Percentiles rank a stretch among this genome's conserved stretches.
Conservation (phyloP, 2,888 invertebrate species). For the Marronus borbonicus region DNA sequence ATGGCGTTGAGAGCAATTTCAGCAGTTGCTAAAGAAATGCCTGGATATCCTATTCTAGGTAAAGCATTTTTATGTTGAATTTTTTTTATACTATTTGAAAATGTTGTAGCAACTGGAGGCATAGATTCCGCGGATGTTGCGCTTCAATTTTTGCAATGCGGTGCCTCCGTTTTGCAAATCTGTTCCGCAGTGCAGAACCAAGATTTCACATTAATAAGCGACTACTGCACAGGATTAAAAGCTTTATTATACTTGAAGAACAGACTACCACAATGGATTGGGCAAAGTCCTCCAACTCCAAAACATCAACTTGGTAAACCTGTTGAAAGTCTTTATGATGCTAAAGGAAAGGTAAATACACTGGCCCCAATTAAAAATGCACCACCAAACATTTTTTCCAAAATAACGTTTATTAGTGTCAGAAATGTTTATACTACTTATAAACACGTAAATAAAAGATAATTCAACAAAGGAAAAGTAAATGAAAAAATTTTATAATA, state of each 20-base stretch:
- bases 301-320: constrained; percentile 96
- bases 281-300: constrained; percentile 92
- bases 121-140: constrained; percentile 97
- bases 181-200: constrained; percentile 99
- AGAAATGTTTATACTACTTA: too few relatives aligned
- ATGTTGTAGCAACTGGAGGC: constrained; percentile 82
- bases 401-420: too few relatives aligned
- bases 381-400: too few relatives aligned
- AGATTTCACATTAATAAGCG: constrained; percentile 97
- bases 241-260: constrained; percentile 87
- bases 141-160: constrained; percentile 94
- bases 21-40: constrained; percentile 86
- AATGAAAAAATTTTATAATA: too few relatives aligned
- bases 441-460: too few relatives aligned
- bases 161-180: constrained; percentile 93
- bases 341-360: constrained; percentile 77
- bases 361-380: too few relatives aligned
- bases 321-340: constrained; percentile 77
- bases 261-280: constrained; percentile 86
- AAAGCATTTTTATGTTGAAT: constrained; percentile 14
- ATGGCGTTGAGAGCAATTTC: constrained; percentile 94
- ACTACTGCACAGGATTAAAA: constrained; percentile 92
- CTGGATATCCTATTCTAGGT: constrained; percentile 94
- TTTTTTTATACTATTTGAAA: background rate
- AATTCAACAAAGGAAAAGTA: too few relatives aligned